Percentiles rank a stretch among this genome's conserved stretches.
These are phyloP conservation scores for Acromyrmex charruanus DNA, from an alignment of 1,140 invertebrate genomes.

Conservation along the genomic window DNA sequence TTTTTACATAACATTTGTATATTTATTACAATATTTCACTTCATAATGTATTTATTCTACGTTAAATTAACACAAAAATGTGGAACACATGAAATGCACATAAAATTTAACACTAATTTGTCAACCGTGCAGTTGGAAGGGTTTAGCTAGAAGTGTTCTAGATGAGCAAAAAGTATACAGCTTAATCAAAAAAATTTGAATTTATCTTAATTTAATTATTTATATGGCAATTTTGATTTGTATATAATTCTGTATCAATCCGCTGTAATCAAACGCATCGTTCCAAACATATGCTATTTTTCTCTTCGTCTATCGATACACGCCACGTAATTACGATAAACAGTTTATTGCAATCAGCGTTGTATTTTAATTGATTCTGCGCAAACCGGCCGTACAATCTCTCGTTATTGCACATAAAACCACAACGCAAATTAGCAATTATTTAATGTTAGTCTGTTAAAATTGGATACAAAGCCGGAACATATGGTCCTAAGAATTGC, in stretches of 20 bases:
- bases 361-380: conserved; percentile 45
- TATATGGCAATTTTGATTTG: background rate
- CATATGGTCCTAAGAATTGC: conserved; percentile 6
- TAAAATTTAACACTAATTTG: no score
- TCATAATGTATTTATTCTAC: no score
- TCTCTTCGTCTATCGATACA: background rate
- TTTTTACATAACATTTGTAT: no score
- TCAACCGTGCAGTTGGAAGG: background rate
- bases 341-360: conserved; percentile 49
- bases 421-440: conserved; percentile 39
- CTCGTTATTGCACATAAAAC: conserved; percentile 25
- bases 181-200: background rate
- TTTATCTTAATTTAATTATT: conserved; percentile 8
- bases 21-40: no score
- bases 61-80: no score
- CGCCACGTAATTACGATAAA: conserved; percentile 30
- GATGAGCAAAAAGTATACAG: no score
- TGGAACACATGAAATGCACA: no score
- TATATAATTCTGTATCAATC: conserved; percentile 1
- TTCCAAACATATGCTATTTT: conserved; percentile 11
- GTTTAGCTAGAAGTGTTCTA: background rate
- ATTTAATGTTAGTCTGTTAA: conserved; percentile 42
- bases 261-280: conserved; percentile 14
- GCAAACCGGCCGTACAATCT: conserved; percentile 10
- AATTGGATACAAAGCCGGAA: conserved; percentile 22